phyloP scores from a whole-genome alignment of 2,888 invertebrate genomes.

The Schrankia costaestrigalis region DNA sequence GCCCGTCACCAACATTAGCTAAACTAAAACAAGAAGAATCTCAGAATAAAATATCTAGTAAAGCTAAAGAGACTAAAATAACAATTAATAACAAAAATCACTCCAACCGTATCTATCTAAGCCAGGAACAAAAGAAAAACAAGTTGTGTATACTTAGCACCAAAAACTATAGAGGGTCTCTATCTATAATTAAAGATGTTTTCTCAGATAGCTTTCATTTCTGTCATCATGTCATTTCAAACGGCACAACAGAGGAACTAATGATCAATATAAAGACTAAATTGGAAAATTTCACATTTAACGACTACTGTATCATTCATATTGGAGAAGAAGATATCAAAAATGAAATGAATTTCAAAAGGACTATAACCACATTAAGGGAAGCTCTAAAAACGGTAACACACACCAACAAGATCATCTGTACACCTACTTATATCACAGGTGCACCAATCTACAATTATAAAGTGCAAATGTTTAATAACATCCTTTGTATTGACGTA shows the following conservation, averaged over 20 bases:
- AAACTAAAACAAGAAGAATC: background rate
- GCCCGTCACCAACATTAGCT: background rate
- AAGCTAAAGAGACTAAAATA: background rate
- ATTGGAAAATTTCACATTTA: background rate
- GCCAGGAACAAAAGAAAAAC: background rate
- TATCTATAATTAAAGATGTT: background rate
- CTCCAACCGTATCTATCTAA: background rate
- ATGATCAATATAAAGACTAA: background rate
- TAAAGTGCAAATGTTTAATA: conserved; percentile 11
- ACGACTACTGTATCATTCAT: background rate
- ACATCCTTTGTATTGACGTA: conserved; percentile 2
- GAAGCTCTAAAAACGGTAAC: background rate
- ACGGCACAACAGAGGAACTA: background rate
- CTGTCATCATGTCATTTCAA: background rate
- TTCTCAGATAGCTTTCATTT: background rate
- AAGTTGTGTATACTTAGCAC: conserved; percentile 1
- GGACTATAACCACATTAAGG: background rate
- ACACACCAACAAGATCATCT: conserved; percentile 8
- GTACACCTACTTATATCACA: conserved; percentile 9
- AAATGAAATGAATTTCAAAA: background rate
- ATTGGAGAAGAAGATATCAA: background rate
- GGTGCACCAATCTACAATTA: conserved; percentile 11
- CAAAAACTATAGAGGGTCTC: background rate
- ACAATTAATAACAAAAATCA: background rate
- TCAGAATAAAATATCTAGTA: background rate